Conservation (phyloP, 1,140 invertebrate genomes). For the Eubasilissa regina region DNA sequence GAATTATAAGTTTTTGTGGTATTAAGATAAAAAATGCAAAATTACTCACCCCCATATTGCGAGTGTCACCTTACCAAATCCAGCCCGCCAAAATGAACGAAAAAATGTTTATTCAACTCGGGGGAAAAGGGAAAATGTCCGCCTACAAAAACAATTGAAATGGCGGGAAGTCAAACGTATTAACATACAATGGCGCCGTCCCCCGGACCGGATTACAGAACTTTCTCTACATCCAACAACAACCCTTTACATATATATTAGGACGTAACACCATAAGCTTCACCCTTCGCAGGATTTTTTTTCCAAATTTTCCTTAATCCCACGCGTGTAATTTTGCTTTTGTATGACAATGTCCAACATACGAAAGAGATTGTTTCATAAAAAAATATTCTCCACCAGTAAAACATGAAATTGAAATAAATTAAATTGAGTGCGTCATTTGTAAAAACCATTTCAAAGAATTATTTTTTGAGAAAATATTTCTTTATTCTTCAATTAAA, state of each 20-base stretch:
- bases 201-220: slow-evolving; percentile 41
- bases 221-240: slow-evolving; percentile 38
- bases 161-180: slow-evolving; percentile 39
- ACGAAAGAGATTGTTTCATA: no score
- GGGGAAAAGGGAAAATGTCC: slow-evolving; percentile 34
- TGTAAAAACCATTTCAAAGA: no score
- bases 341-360: no score
- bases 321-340: not conserved
- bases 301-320: not conserved
- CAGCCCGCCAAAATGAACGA: not conserved
- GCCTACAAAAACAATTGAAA: slow-evolving; percentile 53
- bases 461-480: no score
- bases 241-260: slow-evolving; percentile 24
- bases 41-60: not conserved
- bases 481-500: no score
- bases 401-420: no score
- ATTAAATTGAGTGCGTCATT: no score
- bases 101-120: slow-evolving; percentile 51
- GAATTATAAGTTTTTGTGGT: no score
- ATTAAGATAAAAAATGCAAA: not conserved
- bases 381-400: no score
- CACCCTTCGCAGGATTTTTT: not conserved
- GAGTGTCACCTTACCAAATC: not conserved
- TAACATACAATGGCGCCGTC: slow-evolving; percentile 45
- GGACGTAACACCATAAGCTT: slow-evolving; percentile 37